Evolutionary conservation across 2,797 vertebrate genomes (phyloP).

Genomic region (Tenualosa thibaudeaui): DNA sequence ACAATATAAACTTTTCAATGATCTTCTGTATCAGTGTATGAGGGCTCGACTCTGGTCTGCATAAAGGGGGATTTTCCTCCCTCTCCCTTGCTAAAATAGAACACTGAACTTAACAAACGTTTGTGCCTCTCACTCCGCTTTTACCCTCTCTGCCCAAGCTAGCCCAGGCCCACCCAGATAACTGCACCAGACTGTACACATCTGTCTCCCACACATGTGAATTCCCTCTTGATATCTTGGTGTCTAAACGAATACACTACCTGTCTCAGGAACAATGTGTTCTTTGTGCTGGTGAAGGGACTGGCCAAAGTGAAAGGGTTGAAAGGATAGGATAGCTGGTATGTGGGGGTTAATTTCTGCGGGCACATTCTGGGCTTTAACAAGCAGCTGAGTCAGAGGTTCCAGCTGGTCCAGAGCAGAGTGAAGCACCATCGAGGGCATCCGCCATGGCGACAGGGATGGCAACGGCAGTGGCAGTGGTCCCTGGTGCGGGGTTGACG

Average conservation of each 20-base stretch:
- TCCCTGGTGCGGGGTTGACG: constrained; percentile 26
- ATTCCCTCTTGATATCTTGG: not conserved
- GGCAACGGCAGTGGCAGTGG: too few relatives aligned
- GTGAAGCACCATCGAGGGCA: not conserved
- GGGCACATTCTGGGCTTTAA: constrained; percentile 11
- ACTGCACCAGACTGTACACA: not conserved
- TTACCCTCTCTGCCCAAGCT: too few relatives aligned
- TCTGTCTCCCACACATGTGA: not conserved
- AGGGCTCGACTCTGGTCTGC: too few relatives aligned
- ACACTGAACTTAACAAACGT: too few relatives aligned
- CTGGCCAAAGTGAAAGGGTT: not conserved
- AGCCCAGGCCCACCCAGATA: too few relatives aligned
- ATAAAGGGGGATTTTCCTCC: too few relatives aligned
- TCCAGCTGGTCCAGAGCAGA: constrained; percentile 28
- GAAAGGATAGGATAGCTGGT: not conserved
- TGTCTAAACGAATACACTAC: not conserved
- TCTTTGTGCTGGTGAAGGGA: not conserved
- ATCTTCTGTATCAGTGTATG: too few relatives aligned
- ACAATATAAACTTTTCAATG: too few relatives aligned
- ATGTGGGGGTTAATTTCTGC: not conserved
- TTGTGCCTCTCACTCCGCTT: too few relatives aligned
- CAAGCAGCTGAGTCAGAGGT: not conserved
- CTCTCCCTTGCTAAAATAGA: too few relatives aligned
- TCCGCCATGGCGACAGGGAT: constrained; percentile 21
- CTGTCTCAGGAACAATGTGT: not conserved